A percentile compares a stretch with the other conserved stretches of the same genome.
phyloP scores from a whole-genome alignment of 2,888 invertebrate species.

The Heterodera filipjevi region DNA sequence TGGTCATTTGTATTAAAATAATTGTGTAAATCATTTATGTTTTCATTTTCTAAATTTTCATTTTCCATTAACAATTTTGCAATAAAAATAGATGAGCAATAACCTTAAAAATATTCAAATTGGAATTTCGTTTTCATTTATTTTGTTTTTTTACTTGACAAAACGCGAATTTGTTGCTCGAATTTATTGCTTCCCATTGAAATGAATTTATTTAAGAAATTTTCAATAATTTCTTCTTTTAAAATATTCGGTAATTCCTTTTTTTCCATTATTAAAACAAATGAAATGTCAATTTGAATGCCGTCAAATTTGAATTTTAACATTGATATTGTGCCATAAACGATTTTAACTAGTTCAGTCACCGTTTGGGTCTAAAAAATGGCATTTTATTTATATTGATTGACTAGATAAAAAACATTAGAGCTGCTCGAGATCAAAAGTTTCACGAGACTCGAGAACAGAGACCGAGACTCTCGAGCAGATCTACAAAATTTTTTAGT shows the following conservation, averaged over 20 bases:
- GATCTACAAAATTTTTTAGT: no score
- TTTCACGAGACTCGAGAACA: no score
- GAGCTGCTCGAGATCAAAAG: no score
- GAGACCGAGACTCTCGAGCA: no score
- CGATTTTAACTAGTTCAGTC: background rate
- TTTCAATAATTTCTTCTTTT: background rate
- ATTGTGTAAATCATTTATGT: no score
- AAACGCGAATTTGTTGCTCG: background rate
- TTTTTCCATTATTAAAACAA: background rate
- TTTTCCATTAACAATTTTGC: background rate
- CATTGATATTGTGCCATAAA: background rate
- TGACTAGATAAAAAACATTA: no score
- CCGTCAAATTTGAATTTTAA: constrained; percentile 4
- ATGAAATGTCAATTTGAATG: background rate
- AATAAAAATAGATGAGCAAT: background rate
- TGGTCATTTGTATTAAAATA: background rate
- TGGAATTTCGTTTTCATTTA: background rate
- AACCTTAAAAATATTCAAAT: background rate
- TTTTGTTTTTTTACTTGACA: background rate
- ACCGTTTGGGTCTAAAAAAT: background rate
- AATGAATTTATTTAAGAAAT: background rate
- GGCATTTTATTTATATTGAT: background rate
- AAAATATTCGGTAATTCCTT: background rate
- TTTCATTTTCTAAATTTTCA: background rate
- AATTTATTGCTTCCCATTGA: background rate